phyloP scores from a whole-genome alignment of 2,888 invertebrate species.

The Pycnomerus fuliginosus region DNA sequence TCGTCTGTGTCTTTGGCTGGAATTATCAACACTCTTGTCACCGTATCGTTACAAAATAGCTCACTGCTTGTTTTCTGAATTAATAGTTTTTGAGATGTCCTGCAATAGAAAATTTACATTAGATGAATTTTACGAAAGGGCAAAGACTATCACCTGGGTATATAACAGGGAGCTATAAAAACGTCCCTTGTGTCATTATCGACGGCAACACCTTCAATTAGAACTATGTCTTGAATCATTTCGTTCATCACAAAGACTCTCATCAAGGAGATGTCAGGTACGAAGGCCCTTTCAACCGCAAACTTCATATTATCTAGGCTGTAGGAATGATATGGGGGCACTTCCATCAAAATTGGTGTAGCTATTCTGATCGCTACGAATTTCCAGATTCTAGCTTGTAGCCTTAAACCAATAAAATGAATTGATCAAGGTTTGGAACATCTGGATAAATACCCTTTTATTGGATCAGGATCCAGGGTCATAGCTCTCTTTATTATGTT shows the following conservation, averaged over 20 bases:
- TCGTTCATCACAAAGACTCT: slow-evolving; percentile 58
- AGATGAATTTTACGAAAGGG: too few species aligned
- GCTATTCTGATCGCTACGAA: too few species aligned
- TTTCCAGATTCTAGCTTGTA: too few species aligned
- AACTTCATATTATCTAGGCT: slow-evolving; percentile 28
- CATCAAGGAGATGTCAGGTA: slow-evolving; percentile 56
- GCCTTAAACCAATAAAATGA: too few species aligned
- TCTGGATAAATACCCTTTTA: too few species aligned
- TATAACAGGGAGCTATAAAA: slow-evolving; percentile 59
- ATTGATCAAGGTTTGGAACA: too few species aligned
- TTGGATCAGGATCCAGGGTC: slow-evolving; percentile 55
- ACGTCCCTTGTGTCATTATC: slow-evolving; percentile 57
- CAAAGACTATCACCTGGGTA: too few species aligned
- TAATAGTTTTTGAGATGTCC: too few species aligned
- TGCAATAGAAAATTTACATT: too few species aligned
- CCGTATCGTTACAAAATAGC: too few species aligned
- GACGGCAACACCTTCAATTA: slow-evolving; percentile 58
- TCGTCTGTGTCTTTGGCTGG: slow-evolving; percentile 8
- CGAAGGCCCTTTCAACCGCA: slow-evolving; percentile 59
- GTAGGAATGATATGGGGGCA: slow-evolving; percentile 39
- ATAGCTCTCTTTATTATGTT: slow-evolving; percentile 43
- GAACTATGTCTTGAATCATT: slow-evolving; percentile 58
- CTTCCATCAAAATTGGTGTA: slow-evolving; percentile 36
- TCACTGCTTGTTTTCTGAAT: too few species aligned
- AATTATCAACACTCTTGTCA: too few species aligned